Evolutionary conservation across 2,797 vertebrate species (phyloP).

Genomic region (Craterocephalus amniculus): DNA sequence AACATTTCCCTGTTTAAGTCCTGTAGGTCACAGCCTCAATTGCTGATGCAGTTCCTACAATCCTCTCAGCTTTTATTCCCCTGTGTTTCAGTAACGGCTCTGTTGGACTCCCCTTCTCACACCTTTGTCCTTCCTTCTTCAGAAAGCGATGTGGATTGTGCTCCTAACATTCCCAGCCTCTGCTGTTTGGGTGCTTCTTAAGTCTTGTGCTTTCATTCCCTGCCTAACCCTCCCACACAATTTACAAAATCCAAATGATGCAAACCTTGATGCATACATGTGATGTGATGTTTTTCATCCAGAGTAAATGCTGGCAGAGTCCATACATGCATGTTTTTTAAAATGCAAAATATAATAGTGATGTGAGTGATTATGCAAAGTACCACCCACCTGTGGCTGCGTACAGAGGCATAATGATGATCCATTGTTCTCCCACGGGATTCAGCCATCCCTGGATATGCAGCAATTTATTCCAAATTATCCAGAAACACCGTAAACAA

Average conservation of each 20-base stretch:
- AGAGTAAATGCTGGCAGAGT: not conserved
- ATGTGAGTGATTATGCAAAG: not conserved
- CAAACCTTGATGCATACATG: not conserved
- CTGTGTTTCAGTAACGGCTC: slow-evolving; percentile 45
- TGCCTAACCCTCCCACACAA: slow-evolving; percentile 22
- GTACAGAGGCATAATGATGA: not conserved
- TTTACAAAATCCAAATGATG: slow-evolving; percentile 16
- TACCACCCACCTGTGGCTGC: not conserved
- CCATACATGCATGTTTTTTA: not conserved
- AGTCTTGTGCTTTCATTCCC: slow-evolving; percentile 7
- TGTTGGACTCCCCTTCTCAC: slow-evolving; percentile 17
- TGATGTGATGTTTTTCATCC: not conserved
- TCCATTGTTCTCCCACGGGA: not conserved
- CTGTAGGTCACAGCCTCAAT: slow-evolving; percentile 42
- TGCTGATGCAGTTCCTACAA: slow-evolving; percentile 18
- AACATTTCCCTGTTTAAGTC: slow-evolving; percentile 50
- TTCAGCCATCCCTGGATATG: not conserved
- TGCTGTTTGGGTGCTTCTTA: slow-evolving; percentile 28
- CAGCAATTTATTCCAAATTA: not conserved
- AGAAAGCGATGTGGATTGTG: not conserved
- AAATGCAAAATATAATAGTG: not conserved
- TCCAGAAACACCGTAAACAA: not conserved
- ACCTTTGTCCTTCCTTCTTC: not conserved
- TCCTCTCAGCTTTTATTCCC: slow-evolving; percentile 29
- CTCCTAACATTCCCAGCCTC: slow-evolving; percentile 24